Percentiles rank a stretch among this genome's conserved stretches.
Conservation (phyloP, 2,888 invertebrate species). For the Meiosimyza decipiens region DNA sequence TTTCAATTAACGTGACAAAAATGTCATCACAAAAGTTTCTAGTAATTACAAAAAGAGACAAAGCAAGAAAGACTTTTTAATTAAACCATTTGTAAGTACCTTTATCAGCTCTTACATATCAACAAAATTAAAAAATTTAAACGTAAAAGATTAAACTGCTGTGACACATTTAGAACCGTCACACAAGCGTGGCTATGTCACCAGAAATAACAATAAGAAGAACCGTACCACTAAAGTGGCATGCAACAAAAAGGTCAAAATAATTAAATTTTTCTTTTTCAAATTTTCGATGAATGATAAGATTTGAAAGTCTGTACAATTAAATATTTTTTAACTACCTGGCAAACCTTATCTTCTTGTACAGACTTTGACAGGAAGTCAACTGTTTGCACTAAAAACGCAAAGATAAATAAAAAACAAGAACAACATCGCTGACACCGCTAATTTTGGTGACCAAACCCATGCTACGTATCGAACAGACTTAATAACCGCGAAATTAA, state of each 20-base stretch:
- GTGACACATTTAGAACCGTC: neutral
- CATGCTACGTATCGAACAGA: too few relatives aligned
- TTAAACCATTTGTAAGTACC: too few relatives aligned
- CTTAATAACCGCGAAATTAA: constrained; percentile 17
- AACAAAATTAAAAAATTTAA: constrained; percentile 3
- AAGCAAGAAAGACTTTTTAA: too few relatives aligned
- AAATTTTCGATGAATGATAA: constrained; percentile 1
- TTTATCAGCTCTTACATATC: neutral
- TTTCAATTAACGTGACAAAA: too few relatives aligned
- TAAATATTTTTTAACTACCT: neutral
- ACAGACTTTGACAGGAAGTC: constrained; percentile 21
- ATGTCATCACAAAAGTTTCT: too few relatives aligned
- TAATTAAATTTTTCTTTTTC: neutral
- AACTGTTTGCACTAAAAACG: constrained; percentile 21
- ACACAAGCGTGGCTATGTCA: neutral
- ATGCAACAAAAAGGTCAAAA: neutral
- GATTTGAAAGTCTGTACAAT: neutral
- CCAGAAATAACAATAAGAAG: neutral
- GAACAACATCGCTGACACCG: constrained; percentile 12
- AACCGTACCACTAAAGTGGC: neutral
- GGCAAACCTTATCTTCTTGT: constrained; percentile 3
- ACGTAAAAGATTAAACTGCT: neutral
- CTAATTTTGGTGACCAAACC: too few relatives aligned
- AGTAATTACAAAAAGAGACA: too few relatives aligned
- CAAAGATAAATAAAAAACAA: neutral